These are phyloP conservation scores for Bimastos eiseni DNA, from an alignment of 2,888 invertebrate genomes.

Conservation along the genomic window DNA sequence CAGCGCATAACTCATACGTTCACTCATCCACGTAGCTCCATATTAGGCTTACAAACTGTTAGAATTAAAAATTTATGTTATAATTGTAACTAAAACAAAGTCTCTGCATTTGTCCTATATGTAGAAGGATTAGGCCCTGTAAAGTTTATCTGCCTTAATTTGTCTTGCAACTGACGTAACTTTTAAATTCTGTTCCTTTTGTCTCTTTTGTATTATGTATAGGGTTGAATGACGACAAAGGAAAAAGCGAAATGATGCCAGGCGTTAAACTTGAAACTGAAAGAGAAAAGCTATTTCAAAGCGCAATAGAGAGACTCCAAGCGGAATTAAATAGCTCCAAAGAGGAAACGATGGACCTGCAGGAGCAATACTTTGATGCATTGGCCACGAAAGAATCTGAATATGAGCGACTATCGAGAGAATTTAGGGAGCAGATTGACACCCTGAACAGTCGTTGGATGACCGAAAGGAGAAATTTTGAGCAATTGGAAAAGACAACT, in stretches of 20 bases:
- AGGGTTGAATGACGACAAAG: no score
- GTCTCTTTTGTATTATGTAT: no score
- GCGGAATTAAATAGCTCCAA: background rate
- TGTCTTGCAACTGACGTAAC: no score
- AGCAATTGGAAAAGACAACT: background rate
- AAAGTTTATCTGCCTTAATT: no score
- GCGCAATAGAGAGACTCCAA: background rate
- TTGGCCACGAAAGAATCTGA: constrained; percentile 4
- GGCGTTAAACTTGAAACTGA: background rate
- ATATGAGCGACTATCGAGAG: background rate
- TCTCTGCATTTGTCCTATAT: no score
- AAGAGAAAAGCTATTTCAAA: background rate
- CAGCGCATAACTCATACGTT: no score
- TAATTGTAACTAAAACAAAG: no score
- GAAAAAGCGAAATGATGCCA: background rate
- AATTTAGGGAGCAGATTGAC: background rate
- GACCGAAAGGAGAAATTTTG: background rate
- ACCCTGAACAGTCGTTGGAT: background rate
- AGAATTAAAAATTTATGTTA: no score
- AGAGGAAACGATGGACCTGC: background rate
- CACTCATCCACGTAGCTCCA: no score
- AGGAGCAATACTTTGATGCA: background rate
- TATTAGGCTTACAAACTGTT: no score
- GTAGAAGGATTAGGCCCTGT: no score
- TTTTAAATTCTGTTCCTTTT: no score